phyloP scores from a whole-genome alignment of 2,888 invertebrate genomes.

The Napeogenes inachia region DNA sequence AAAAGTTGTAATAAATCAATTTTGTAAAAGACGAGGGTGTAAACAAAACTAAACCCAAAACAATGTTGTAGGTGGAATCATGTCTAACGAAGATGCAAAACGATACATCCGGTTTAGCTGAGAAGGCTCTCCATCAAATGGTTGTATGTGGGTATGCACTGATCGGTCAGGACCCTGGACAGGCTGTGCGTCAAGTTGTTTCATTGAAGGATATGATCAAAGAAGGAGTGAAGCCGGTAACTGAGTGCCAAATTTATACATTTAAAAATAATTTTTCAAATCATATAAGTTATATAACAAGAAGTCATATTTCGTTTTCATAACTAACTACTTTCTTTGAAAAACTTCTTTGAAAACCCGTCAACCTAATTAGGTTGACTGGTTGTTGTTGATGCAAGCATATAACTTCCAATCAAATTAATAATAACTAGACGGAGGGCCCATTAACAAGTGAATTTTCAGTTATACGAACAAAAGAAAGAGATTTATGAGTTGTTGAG shows the following conservation, averaged over 20 bases:
- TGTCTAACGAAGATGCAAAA: constrained; percentile 54
- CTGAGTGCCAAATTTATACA: constrained; percentile 9
- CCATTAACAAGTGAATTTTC: constrained; percentile 35
- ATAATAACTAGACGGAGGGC: not conserved
- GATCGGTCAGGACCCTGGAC: constrained; percentile 66
- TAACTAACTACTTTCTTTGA: too few species aligned
- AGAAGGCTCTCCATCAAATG: constrained; percentile 69
- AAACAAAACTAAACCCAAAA: not conserved
- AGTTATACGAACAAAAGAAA: constrained; percentile 58
- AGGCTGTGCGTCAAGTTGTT: constrained; percentile 55
- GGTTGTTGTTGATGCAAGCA: too few species aligned
- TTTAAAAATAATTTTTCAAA: not conserved
- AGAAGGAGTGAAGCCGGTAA: constrained; percentile 54
- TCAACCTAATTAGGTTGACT: too few species aligned
- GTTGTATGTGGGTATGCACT: constrained; percentile 69
- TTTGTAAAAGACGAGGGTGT: not conserved
- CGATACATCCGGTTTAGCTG: constrained; percentile 54
- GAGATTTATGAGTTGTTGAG: constrained; percentile 60
- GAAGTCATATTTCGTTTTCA: too few species aligned
- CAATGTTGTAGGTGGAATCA: constrained; percentile 43
- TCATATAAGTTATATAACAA: too few species aligned
- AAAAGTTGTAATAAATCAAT: not conserved
- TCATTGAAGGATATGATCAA: constrained; percentile 58
- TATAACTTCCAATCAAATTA: not conserved
- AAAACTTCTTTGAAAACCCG: too few species aligned